Evolutionary conservation across 2,113 vertebrate species (phyloP), one percentile per base, ranked within the genome.

Genomic region (Cettia cetti): DNA sequence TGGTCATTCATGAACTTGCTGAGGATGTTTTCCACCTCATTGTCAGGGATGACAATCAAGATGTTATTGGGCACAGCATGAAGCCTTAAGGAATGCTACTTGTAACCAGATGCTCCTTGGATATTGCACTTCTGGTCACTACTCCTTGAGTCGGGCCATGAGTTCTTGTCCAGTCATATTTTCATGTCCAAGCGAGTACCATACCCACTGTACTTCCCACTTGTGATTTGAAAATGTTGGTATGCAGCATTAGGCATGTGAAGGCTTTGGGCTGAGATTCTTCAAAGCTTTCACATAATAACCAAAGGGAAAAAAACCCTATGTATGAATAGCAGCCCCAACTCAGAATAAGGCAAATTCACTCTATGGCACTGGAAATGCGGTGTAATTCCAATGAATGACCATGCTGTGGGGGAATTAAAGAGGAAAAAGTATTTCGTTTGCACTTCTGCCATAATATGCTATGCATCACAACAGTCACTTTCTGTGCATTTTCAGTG

Each of bases 401-500:
- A 13, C 39, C 45, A 40, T 92, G 21, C 16, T 78, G 15, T 35
- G 27, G 39, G 24, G 21, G 27, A 82, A 89, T 91, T 92, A 89
- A 80, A 81, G 64, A 77, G 39, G 47, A 80, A 86, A 75, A 91
- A 30, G 28, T 47, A 56, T 79, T 89, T 91, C 89, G 17, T 81
- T 89, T 94, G 81, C 60, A 45, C 72, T 94, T 90, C 54, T 89
- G 17, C 35, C 13, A 15, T 44, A 81, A 50, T 81, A 45, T 66
- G 52, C 63, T 61, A 10, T 90, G 33, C 13, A 60, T 65, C 40
- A 40, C 47, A 71, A 6, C 17, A 44, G 40, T 60, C 7, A 15
- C 92, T 83, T 95, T 78, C 69, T 78, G 57, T 37, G 15, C n/a
- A 70, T 84, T 92, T 81, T 26, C n/a, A 39, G n/a, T 37, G 81